phyloP scores from a whole-genome alignment of 2,113 vertebrate genomes.

The Uria lomvia region DNA sequence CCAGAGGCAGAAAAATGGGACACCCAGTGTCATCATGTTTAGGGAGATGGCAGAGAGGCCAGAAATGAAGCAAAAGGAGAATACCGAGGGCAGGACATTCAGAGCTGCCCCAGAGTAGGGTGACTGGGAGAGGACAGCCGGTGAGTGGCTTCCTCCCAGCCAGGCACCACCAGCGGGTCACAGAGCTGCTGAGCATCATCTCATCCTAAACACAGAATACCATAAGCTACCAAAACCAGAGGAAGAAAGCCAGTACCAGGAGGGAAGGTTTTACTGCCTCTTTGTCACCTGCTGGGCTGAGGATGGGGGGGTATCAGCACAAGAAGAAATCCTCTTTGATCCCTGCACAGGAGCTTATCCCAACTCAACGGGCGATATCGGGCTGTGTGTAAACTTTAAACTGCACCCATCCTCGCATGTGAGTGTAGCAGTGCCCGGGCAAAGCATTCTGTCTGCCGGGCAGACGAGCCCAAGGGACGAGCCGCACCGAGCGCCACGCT shows the following conservation, averaged over 20 bases:
- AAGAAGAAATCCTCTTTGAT: background rate
- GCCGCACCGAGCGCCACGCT: background rate
- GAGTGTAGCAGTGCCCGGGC: background rate
- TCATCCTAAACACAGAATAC: background rate
- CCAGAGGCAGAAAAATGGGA: background rate
- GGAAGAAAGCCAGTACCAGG: background rate
- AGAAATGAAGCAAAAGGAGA: background rate
- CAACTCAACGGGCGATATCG: background rate
- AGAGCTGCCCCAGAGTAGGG: background rate
- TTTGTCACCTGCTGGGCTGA: background rate
- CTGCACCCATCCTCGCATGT: background rate
- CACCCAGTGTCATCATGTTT: background rate
- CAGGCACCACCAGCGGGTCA: background rate
- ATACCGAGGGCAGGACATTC: background rate
- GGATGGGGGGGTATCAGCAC: background rate
- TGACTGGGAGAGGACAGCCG: fast-evolving
- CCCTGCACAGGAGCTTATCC: background rate
- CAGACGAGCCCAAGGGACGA: background rate
- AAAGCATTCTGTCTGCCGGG: background rate
- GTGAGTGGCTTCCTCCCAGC: background rate
- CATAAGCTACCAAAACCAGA: background rate
- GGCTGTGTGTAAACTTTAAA: background rate
- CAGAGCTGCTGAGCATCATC: background rate
- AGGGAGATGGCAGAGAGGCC: background rate
- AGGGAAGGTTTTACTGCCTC: background rate